Conservation (phyloP, 2,888 invertebrate genomes). For the Caenorhabditis afra region DNA sequence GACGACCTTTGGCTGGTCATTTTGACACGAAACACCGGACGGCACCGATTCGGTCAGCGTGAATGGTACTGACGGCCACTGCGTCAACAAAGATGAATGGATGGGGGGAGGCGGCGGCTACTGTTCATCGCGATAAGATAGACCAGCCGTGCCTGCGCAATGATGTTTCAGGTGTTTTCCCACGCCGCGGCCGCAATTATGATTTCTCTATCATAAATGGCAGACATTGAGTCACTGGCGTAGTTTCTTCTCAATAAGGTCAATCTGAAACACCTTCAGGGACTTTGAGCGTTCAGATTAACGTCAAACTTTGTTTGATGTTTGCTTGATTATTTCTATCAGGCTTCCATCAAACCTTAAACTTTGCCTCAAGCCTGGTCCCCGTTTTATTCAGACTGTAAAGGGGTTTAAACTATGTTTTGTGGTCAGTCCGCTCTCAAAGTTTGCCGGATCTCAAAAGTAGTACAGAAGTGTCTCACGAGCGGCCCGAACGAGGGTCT, state of each 20-base stretch:
- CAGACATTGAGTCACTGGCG: background rate
- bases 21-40: conserved; percentile 45
- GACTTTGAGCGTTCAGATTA: too few relatives aligned
- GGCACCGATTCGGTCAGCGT: conserved; percentile 44
- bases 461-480: conserved; percentile 61
- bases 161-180: conserved; percentile 5
- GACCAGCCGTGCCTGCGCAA: background rate
- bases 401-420: background rate
- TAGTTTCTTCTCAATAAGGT: background rate
- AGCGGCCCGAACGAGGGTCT: conserved; percentile 10
- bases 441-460: conserved; percentile 53
- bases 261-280: too few relatives aligned
- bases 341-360: too few relatives aligned
- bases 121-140: conserved; percentile 47
- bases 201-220: background rate
- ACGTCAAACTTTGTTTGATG: too few relatives aligned
- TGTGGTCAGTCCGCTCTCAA: conserved; percentile 14
- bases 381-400: too few relatives aligned
- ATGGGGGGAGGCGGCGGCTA: conserved; percentile 15
- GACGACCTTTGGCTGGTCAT: conserved; percentile 56
- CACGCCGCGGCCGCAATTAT: background rate
- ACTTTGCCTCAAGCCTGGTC: too few relatives aligned
- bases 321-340: too few relatives aligned
- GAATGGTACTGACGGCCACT: conserved; percentile 51
- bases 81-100: conserved; percentile 48